phyloP scores from a whole-genome alignment of 2,113 vertebrate genomes.

The Stegostoma tigrinum region DNA sequence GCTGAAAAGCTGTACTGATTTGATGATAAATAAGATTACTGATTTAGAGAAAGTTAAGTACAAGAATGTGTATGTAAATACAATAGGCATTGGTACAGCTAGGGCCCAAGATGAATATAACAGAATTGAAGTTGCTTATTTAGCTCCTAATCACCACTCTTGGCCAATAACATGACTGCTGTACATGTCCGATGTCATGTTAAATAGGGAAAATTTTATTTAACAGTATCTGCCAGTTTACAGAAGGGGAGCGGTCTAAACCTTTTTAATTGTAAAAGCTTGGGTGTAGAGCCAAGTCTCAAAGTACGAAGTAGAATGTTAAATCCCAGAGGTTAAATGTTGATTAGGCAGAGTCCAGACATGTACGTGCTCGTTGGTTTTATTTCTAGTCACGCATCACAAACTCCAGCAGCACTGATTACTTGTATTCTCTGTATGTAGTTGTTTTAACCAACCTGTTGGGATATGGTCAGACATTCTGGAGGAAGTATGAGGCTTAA shows the following conservation, averaged over 20 bases:
- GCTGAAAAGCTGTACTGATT: not conserved
- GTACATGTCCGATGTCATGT: not conserved
- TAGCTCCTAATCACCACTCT: not conserved
- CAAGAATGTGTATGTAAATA: not conserved
- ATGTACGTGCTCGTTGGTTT: too few relatives aligned
- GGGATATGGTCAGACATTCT: too few relatives aligned
- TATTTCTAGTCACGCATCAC: too few relatives aligned
- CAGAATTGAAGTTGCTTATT: not conserved
- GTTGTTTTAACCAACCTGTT: too few relatives aligned
- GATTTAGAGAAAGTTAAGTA: not conserved
- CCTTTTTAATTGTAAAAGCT: not conserved
- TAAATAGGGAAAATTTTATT: not conserved
- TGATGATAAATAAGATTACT: not conserved
- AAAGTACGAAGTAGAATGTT: not conserved
- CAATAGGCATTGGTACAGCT: not conserved
- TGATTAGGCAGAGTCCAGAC: too few relatives aligned
- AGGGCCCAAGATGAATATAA: not conserved
- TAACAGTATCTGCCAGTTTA: not conserved
- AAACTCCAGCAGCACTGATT: too few relatives aligned
- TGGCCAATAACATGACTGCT: not conserved
- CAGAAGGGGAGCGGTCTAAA: not conserved
- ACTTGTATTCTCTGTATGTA: too few relatives aligned
- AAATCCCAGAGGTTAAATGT: too few relatives aligned
- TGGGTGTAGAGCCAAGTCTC: not conserved
- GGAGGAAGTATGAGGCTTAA: too few relatives aligned